Percentiles rank a stretch among this genome's conserved stretches.
These are phyloP conservation scores for Paracentrotus lividus DNA, from an alignment of 53 echinoderm and acorn worm genomes.

Conservation along the genomic window DNA sequence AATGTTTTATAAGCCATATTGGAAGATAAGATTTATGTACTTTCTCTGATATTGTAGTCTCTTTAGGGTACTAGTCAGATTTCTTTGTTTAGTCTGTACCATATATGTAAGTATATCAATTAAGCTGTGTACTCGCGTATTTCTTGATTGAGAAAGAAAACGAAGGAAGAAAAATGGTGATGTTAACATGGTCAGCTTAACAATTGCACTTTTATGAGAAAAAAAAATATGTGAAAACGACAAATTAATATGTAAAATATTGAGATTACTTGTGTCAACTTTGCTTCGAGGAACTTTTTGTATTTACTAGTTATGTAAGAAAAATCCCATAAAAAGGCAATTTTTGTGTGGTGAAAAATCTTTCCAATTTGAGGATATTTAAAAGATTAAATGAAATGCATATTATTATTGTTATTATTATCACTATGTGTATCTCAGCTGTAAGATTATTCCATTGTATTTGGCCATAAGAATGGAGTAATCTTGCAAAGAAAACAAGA, in stretches of 20 bases:
- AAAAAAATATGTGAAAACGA: constrained; percentile 50
- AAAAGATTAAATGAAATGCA: constrained; percentile 53
- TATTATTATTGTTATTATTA: constrained; percentile 67
- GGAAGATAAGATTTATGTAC: constrained; percentile 50
- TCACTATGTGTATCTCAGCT: constrained; percentile 62
- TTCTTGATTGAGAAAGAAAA: neutral
- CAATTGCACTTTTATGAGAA: neutral
- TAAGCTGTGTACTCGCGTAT: constrained; percentile 23
- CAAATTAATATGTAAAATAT: constrained; percentile 59
- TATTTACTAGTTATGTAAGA: constrained; percentile 57
- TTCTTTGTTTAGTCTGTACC: constrained; percentile 55
- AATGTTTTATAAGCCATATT: constrained; percentile 54
- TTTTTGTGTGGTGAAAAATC: constrained; percentile 68
- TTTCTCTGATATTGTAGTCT: constrained; percentile 54
- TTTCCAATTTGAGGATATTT: constrained; percentile 73
- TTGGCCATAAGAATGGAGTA: constrained; percentile 63
- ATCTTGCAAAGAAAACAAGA: constrained; percentile 61
- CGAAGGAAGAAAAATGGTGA: constrained; percentile 32
- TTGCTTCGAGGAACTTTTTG: constrained; percentile 64
- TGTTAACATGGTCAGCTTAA: constrained; percentile 46
- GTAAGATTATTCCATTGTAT: constrained; percentile 69
- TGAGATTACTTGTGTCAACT: constrained; percentile 38
- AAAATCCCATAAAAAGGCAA: constrained; percentile 60
- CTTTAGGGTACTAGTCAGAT: constrained; percentile 41
- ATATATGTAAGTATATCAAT: constrained; percentile 41